Conservation (phyloP, 2,888 invertebrate genomes). For the Drosophila recens region DNA sequence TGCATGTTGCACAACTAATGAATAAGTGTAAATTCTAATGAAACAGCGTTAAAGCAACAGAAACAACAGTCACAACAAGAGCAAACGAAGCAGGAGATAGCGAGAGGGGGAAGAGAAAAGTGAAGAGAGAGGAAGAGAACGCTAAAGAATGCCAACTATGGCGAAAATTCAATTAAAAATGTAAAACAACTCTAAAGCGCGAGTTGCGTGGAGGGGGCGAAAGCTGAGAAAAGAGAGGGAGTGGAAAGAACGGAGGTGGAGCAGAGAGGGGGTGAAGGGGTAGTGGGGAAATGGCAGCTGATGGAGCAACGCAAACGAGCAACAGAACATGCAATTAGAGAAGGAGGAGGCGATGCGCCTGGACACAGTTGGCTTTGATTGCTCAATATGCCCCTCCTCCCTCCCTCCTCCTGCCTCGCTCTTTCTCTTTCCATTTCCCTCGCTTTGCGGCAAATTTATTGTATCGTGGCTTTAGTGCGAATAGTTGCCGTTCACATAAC, state of each 20-base stretch:
- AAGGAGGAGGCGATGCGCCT: slow-evolving; percentile 39
- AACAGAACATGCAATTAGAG: slow-evolving; percentile 76
- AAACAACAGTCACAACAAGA: slow-evolving; percentile 34
- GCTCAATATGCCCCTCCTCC: slow-evolving; percentile 65
- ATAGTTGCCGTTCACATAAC: slow-evolving; percentile 63
- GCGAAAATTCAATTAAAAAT: slow-evolving; percentile 80
- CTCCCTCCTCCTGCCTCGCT: background rate
- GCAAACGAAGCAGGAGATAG: slow-evolving; percentile 10
- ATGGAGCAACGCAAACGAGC: slow-evolving; percentile 76
- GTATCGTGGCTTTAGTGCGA: slow-evolving; percentile 74
- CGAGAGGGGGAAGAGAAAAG: background rate
- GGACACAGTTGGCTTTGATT: slow-evolving; percentile 79
- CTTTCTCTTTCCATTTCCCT: background rate
- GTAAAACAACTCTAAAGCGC: slow-evolving; percentile 79
- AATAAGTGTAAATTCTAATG: slow-evolving; percentile 80
- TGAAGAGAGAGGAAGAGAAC: slow-evolving; percentile 14
- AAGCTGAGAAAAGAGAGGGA: background rate
- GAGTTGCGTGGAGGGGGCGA: slow-evolving; percentile 24
- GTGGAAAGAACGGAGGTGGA: background rate
- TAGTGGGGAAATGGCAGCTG: slow-evolving; percentile 42
- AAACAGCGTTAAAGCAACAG: slow-evolving; percentile 69
- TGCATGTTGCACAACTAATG: slow-evolving; percentile 78
- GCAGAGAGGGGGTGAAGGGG: background rate
- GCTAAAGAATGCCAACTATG: slow-evolving; percentile 75
- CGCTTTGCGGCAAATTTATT: slow-evolving; percentile 55